Evolutionary conservation across 1,140 invertebrate genomes (phyloP), one percentile per base, ranked within the genome.

Genomic region (Heliconius eleuchia): DNA sequence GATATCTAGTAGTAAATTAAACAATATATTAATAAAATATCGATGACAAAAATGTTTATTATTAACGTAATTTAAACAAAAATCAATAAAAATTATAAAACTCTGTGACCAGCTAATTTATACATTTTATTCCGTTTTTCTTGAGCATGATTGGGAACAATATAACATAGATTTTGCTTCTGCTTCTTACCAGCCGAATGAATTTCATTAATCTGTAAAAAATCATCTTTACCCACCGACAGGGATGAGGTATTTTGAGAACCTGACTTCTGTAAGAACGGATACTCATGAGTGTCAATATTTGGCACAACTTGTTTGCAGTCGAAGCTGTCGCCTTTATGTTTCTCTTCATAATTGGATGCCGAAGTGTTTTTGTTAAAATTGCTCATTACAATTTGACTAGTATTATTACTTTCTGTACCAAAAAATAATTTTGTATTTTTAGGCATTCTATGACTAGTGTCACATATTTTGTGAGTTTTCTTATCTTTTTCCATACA

Each of bases 41-140:
- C n/a, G 19, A 70, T 37, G 23, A 71, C 23, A 70, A 7, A 76
- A 46, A 71, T 52, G 4, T n/a, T n/a, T 46, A 46, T 76, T 71
- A 76, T 70, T 76, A 34, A 34, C 66, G 60, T 76, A 77, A 71
- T 27, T 50, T 19, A 42, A 50, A 71, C 7, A 71, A 71, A 19
- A 66, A 34, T 71, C 6, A 52, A 71, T 27, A 60, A 39, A 30
- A 30, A 9, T 4, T 50, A 60, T 57, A 73, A 39, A 30, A 92
- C 50, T 81, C 85, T 85, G 80, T 92, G 92, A 74, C 91, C 85
- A 76, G 89, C 88, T 37, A 92, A 82, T 86, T 89, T 90, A 82
- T 88, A 89, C 89, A 91, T 92, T 87, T 93, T 93, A 78, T 79
- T 76, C 76, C 88, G 88, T 87, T 87, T 91, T 70, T 90, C 88